phyloP scores from a whole-genome alignment of 1,140 invertebrate species.

The Drosophila nikananu region DNA sequence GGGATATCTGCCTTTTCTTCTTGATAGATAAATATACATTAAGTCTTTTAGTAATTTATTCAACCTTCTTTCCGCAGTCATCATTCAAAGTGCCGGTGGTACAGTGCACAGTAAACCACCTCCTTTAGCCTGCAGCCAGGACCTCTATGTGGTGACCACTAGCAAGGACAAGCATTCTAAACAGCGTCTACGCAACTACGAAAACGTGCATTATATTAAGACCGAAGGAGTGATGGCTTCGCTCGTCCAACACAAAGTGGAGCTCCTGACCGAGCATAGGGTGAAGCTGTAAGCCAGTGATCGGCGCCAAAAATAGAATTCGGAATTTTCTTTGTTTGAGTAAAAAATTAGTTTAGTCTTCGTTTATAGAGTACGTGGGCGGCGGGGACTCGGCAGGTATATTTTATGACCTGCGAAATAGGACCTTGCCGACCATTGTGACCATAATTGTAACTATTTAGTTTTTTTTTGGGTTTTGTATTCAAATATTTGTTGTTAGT shows the following conservation, averaged over 20 bases:
- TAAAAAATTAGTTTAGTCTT: not conserved
- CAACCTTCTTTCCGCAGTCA: slow-evolving; percentile 20
- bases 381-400: no score
- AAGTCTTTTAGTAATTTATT: not conserved
- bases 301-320: no score
- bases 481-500: slow-evolving; percentile 7
- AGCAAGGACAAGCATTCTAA: slow-evolving; percentile 12
- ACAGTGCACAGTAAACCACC: slow-evolving; percentile 22
- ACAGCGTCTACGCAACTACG: slow-evolving; percentile 15
- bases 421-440: no score
- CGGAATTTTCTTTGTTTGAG: not conserved
- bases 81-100: slow-evolving; percentile 59
- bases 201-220: slow-evolving; percentile 43
- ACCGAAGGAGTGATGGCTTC: slow-evolving; percentile 65
- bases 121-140: not conserved
- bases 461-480: not conserved
- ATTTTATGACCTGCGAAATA: not conserved
- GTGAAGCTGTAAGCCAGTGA: slow-evolving; percentile 9
- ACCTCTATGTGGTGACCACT: slow-evolving; percentile 31
- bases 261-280: slow-evolving; percentile 19
- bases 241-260: slow-evolving; percentile 43
- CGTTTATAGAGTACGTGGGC: not conserved
- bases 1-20: not conserved
- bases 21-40: not conserved
- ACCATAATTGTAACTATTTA: not conserved